Conservation (phyloP, 1,140 invertebrate species). For the Micrasema longulum region DNA sequence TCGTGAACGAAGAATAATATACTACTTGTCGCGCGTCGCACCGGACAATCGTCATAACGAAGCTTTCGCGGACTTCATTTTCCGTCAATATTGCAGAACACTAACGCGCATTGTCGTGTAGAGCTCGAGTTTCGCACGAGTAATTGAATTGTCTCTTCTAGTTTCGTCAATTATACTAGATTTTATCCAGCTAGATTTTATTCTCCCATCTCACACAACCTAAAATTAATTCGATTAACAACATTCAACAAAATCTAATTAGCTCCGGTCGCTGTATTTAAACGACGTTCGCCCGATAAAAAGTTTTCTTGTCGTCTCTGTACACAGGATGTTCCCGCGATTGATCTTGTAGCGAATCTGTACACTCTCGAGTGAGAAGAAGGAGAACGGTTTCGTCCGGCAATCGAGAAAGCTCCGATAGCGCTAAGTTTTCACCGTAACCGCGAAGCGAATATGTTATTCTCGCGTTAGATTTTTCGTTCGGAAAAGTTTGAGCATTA, state of each 20-base stretch:
- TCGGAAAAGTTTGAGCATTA: conserved; percentile 51
- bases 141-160: conserved; percentile 44
- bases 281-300: background rate
- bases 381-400: conserved; percentile 16
- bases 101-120: background rate
- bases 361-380: conserved; percentile 2
- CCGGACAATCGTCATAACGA: background rate
- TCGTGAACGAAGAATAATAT: no score
- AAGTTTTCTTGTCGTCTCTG: conserved; percentile 4
- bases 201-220: conserved; percentile 20
- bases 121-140: conserved; percentile 8
- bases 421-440: conserved; percentile 30
- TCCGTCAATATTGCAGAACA: background rate
- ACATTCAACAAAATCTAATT: conserved; percentile 45
- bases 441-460: conserved; percentile 51
- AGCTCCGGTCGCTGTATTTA: conserved; percentile 22
- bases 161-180: conserved; percentile 37
- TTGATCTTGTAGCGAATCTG: conserved; percentile 20
- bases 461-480: conserved; percentile 49
- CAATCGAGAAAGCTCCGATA: background rate
- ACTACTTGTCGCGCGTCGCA: no score
- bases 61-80: conserved; percentile 3
- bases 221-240: conserved; percentile 44
- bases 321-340: conserved; percentile 23
- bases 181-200: conserved; percentile 21